These are phyloP conservation scores for Ardeotis arabs DNA, from an alignment of 2,113 vertebrate species.

Conservation along the genomic window DNA sequence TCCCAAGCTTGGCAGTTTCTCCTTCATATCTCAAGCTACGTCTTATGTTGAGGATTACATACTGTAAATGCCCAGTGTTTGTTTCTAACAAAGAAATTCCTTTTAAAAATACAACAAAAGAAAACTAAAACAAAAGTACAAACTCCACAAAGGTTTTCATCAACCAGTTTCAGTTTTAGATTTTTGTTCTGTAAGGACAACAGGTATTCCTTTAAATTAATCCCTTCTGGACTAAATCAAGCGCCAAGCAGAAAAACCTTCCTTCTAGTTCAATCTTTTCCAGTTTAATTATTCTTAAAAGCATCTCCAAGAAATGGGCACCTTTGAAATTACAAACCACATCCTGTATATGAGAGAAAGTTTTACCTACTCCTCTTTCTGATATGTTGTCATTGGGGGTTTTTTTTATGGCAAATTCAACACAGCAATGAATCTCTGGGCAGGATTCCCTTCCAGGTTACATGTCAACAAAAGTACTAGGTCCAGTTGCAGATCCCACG, in stretches of 20 bases:
- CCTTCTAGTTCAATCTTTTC: background rate
- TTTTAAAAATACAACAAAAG: background rate
- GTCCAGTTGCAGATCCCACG: background rate
- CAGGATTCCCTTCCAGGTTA: background rate
- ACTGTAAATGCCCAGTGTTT: background rate
- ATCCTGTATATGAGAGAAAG: background rate
- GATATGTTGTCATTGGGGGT: rapidly evolving
- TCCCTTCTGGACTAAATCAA: background rate
- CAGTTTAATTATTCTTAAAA: background rate
- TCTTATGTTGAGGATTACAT: background rate
- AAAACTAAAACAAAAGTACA: background rate
- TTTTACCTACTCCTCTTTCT: background rate
- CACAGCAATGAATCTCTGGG: background rate
- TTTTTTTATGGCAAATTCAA: background rate
- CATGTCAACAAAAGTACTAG: background rate
- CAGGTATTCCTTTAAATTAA: background rate
- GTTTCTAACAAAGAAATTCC: background rate
- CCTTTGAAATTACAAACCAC: background rate
- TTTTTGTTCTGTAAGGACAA: background rate
- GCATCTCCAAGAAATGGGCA: background rate
- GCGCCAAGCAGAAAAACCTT: background rate
- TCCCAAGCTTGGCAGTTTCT: background rate
- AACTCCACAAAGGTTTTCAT: background rate
- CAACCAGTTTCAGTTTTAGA: background rate
- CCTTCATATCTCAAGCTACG: no score